These are phyloP conservation scores for Pleuronectes platessa DNA, from an alignment of 2,113 vertebrate species.

Conservation along the genomic window DNA sequence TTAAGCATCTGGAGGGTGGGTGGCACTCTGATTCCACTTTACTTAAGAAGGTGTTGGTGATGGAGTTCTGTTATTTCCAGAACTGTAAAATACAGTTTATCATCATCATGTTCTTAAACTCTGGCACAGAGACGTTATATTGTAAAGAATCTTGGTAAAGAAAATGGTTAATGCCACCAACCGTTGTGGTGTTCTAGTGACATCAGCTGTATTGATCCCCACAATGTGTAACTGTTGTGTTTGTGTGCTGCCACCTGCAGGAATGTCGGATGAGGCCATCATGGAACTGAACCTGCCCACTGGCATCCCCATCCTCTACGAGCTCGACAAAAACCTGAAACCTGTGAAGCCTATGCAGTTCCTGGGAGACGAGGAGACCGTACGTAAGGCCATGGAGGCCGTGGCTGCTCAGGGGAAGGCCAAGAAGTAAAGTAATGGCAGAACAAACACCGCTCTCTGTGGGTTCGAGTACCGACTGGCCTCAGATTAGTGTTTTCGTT, in stretches of 20 bases:
- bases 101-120: not conserved
- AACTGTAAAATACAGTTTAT: not conserved
- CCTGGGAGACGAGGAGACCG: slow-evolving; percentile 95
- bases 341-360: slow-evolving; percentile 94
- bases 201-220: no score
- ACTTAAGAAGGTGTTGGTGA: no score
- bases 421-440: slow-evolving; percentile 67
- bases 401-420: slow-evolving; percentile 97
- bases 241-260: slow-evolving; percentile 35
- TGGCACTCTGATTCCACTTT: not conserved
- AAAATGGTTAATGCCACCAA: not conserved
- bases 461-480: slow-evolving; percentile 5
- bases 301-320: slow-evolving; percentile 96
- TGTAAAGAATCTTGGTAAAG: not conserved
- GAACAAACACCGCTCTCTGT: not conserved
- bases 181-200: not conserved
- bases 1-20: slow-evolving; percentile 89
- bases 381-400: slow-evolving; percentile 97
- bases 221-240: not conserved
- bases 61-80: not conserved
- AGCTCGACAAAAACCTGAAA: slow-evolving; percentile 97
- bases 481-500: slow-evolving; percentile 35
- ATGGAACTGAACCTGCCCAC: slow-evolving; percentile 99
- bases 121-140: not conserved
- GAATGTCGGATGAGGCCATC: slow-evolving; percentile 96